Evolutionary conservation across 2,888 invertebrate species (phyloP).

Genomic region (Zootermopsis nevadensis): DNA sequence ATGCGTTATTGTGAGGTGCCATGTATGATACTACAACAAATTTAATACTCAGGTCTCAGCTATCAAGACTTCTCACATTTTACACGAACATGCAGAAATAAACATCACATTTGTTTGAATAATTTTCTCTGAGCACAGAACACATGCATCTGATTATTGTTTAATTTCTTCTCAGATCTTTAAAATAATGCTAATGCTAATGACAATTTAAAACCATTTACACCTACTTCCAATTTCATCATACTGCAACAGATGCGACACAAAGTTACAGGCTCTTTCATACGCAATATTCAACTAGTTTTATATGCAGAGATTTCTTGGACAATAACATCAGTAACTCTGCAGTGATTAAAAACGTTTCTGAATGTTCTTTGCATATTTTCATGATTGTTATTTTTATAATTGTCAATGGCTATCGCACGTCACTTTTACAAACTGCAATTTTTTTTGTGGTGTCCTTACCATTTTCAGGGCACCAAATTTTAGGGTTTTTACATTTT

Average conservation of each 20-base stretch:
- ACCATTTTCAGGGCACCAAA: background rate
- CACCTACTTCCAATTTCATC: background rate
- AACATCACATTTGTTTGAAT: slow-evolving; percentile 13
- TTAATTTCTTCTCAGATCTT: background rate
- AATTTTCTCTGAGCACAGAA: slow-evolving; percentile 20
- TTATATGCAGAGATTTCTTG: slow-evolving; percentile 7
- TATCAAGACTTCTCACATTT: slow-evolving; percentile 12
- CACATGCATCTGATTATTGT: background rate
- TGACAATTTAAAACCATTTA: slow-evolving; percentile 26
- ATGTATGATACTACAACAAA: slow-evolving; percentile 24
- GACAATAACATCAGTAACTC: slow-evolving; percentile 14
- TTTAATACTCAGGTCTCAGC: slow-evolving; percentile 4
- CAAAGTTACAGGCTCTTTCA: background rate
- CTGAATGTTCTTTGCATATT: slow-evolving; percentile 12
- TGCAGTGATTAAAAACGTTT: slow-evolving; percentile 35
- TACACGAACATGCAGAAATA: background rate
- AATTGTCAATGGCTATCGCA: slow-evolving; percentile 15
- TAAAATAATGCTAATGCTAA: slow-evolving; percentile 8
- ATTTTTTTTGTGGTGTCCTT: slow-evolving; percentile 25
- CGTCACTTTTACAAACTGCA: slow-evolving; percentile 32
- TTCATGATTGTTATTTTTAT: slow-evolving; percentile 27
- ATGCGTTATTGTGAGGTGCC: background rate
- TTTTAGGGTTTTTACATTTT: slow-evolving; percentile 32
- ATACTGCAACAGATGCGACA: background rate
- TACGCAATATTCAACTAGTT: slow-evolving; percentile 13